A percentile compares a stretch with the other conserved stretches of the same genome.
Evolutionary conservation across 1,140 invertebrate species (phyloP).

Genomic region (Drosophila lowei): DNA sequence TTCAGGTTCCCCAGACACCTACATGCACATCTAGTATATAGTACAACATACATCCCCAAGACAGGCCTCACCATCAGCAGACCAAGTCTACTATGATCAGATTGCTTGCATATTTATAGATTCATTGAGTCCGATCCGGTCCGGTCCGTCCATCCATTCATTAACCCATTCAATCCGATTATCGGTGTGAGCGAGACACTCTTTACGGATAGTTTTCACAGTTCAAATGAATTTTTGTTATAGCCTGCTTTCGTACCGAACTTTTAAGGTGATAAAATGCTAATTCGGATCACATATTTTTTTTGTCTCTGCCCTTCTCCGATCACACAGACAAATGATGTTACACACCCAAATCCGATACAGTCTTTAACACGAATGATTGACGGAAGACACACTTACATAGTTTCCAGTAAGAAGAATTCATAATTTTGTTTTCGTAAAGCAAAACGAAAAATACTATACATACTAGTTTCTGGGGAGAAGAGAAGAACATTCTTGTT

Average conservation of each 20-base stretch:
- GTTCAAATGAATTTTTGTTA: constrained; percentile 25
- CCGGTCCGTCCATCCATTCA: background rate
- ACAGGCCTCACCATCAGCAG: background rate
- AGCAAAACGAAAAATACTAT: too few relatives aligned
- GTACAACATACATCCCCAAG: too few relatives aligned
- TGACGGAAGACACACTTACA: too few relatives aligned
- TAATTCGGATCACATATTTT: constrained; percentile 20
- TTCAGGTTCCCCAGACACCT: too few relatives aligned
- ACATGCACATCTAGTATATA: too few relatives aligned
- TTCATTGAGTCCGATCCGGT: constrained; percentile 30
- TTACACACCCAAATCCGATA: constrained; percentile 5
- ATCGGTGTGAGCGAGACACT: constrained; percentile 14
- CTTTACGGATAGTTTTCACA: constrained; percentile 24
- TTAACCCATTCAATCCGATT: constrained; percentile 46
- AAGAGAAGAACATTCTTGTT: too few relatives aligned
- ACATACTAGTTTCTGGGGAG: too few relatives aligned
- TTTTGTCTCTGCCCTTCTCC: background rate
- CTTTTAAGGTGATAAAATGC: constrained; percentile 37
- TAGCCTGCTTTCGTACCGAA: constrained; percentile 15
- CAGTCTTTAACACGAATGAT: too few relatives aligned
- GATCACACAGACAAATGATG: too few relatives aligned
- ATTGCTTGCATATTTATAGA: constrained; percentile 47
- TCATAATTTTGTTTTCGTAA: too few relatives aligned
- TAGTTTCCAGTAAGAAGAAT: too few relatives aligned
- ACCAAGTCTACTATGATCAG: background rate